phyloP scores from a whole-genome alignment of 2,888 invertebrate species.

The Xylota sylvarum region DNA sequence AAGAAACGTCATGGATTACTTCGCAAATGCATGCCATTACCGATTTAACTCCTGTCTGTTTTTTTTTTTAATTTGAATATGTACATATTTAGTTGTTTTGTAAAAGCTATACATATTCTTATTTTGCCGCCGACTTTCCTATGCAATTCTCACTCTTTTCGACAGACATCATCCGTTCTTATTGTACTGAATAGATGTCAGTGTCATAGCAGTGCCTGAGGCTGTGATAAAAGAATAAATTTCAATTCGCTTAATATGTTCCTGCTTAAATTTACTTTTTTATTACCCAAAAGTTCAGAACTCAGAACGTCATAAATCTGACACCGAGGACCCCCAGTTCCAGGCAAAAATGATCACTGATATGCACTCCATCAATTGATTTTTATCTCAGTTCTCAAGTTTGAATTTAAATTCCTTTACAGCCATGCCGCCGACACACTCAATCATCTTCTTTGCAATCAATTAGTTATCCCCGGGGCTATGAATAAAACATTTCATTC shows the following conservation, averaged over 20 bases:
- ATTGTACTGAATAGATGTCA: too few species aligned
- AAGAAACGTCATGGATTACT: too few species aligned
- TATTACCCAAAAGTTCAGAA: neutral
- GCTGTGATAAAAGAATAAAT: neutral
- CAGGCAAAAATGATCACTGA: constrained; percentile 18
- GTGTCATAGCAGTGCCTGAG: too few species aligned
- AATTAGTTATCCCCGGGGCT: constrained; percentile 65
- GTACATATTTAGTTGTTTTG: too few species aligned
- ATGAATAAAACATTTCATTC: constrained; percentile 68
- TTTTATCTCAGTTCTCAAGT: constrained; percentile 46
- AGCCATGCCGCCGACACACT: constrained; percentile 49
- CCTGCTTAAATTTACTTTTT: neutral
- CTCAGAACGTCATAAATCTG: neutral
- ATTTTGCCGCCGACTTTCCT: too few species aligned
- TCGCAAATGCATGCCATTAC: too few species aligned
- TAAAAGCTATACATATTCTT: too few species aligned
- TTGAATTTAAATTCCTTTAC: constrained; percentile 56
- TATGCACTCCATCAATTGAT: constrained; percentile 49
- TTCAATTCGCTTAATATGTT: neutral
- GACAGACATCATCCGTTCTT: too few species aligned
- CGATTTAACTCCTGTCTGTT: too few species aligned
- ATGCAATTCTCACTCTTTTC: too few species aligned
- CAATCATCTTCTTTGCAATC: constrained; percentile 71
- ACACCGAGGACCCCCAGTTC: neutral
- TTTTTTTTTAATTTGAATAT: too few species aligned